These are phyloP conservation scores for Epicampocera succincta DNA, from an alignment of 2,888 invertebrate species.

Conservation along the genomic window DNA sequence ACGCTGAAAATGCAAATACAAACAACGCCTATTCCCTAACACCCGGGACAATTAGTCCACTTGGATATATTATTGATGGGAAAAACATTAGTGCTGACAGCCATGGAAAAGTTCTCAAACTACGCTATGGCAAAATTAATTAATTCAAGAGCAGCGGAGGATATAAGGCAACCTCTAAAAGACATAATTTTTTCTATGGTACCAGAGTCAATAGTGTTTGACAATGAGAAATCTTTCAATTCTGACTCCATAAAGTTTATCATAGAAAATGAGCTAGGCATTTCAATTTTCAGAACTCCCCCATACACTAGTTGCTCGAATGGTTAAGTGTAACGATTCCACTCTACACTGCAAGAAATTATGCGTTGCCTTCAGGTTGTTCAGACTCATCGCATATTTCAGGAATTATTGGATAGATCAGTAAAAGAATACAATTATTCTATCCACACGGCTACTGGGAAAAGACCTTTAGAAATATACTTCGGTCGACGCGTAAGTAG, in stretches of 20 bases:
- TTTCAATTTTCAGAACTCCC: background rate
- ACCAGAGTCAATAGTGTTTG: too few species aligned
- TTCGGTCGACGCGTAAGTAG: slow-evolving; percentile 37
- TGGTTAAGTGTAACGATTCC: background rate
- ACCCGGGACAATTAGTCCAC: too few species aligned
- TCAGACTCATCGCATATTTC: too few species aligned
- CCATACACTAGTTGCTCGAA: slow-evolving; percentile 14
- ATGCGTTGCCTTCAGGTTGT: too few species aligned
- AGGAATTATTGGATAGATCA: too few species aligned
- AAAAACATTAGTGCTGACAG: background rate
- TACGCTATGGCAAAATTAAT: slow-evolving; percentile 31
- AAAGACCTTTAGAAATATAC: slow-evolving; percentile 31
- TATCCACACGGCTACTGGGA: background rate
- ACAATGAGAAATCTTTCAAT: background rate
- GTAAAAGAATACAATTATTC: too few species aligned
- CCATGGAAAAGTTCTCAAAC: slow-evolving; percentile 13
- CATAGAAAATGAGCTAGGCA: too few species aligned
- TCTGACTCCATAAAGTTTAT: background rate
- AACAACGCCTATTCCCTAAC: background rate
- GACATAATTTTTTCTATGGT: too few species aligned
- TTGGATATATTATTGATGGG: background rate
- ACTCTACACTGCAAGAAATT: background rate
- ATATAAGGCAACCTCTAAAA: background rate
- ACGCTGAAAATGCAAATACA: background rate
- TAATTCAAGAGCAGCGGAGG: slow-evolving; percentile 1